Conservation (phyloP, 1,140 invertebrate species). For the Saccostrea glomerata region DNA sequence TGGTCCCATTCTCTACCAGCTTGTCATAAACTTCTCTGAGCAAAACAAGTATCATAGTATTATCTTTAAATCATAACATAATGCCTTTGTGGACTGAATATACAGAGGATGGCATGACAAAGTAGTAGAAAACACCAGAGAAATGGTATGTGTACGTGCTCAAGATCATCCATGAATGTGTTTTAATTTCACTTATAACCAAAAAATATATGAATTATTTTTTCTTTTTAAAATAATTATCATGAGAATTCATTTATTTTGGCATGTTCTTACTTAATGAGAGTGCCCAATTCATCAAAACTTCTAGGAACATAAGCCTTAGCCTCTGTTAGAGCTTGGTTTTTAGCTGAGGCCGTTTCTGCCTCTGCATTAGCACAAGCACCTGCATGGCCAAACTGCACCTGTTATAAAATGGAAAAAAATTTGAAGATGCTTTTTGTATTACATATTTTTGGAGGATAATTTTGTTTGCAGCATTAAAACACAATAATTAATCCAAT, state of each 20-base stretch:
- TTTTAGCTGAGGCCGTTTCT: slow-evolving; percentile 98
- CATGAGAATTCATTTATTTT: too few relatives aligned
- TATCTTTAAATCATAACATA: not conserved
- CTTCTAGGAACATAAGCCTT: slow-evolving; percentile 95
- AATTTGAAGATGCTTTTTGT: not conserved
- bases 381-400: slow-evolving; percentile 99
- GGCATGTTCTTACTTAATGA: slow-evolving; percentile 83
- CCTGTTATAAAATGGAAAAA: slow-evolving; percentile 77
- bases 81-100: not conserved
- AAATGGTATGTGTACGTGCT: not conserved
- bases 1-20: slow-evolving; percentile 89
- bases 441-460: too few relatives aligned
- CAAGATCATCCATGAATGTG: not conserved
- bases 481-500: not conserved
- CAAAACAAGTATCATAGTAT: not conserved
- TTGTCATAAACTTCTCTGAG: slow-evolving; percentile 86
- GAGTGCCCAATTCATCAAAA: slow-evolving; percentile 94
- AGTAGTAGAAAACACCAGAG: not conserved
- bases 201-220: too few relatives aligned
- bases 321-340: slow-evolving; percentile 88
- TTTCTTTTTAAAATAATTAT: too few relatives aligned
- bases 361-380: slow-evolving; percentile 96
- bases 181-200: not conserved
- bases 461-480: not conserved
- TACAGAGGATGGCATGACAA: not conserved